Base-by-base conservation (phyloP, 2,113 vertebrate genomes). In the Calidris pugnax region DNA sequence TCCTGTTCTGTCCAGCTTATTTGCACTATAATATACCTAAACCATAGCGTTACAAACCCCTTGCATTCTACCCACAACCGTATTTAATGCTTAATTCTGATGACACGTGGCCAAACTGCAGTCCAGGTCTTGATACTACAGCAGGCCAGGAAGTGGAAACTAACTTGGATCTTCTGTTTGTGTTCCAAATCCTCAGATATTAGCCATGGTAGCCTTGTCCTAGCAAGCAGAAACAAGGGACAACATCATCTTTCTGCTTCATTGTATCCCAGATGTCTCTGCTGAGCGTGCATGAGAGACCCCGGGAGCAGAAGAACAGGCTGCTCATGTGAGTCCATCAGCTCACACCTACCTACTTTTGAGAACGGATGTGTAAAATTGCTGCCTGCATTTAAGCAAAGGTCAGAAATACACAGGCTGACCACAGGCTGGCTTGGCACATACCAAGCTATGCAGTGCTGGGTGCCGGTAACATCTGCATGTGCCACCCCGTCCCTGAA, bases 211-310 rank as follows among this genome's bases (percentile, higher is more conserved):
- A 76, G 87, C 35, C 51, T 47, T 19, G n/a, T 39, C 74, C 82
- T 79, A 87, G 66, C 37, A 72, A 91, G 67, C 2, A 47, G 67
- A 76, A 92, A 66, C 17, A 15, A 89, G 66, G 0, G 4, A 67
- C 39, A 68, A 5, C 14, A 33, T 48, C 68, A n/a, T 18, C 39
- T 21, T 51, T 15, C 41, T 60, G 77, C 24, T 60, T 56, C 35
- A 7, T 13, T 5, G 3, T 30, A 39, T 12, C 64, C 45, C 57
- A 32, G 51, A 24, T 18, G 9, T 8, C 72, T 51, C 18, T 4
- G 4, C 28, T 7, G 1, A 55, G 56, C 4, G 0, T 3, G 10
- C 14, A 10, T 22, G 57, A 41, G 32, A 39, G 67, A 45, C 6
- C 59, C 18, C 28, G 14, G 24, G 24, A 59, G 72, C 37, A 73